Percentiles rank a stretch among this genome's conserved stretches.
These are phyloP conservation scores for Terrapene triunguis DNA, from an alignment of 2,113 vertebrate species.

Conservation along the genomic window DNA sequence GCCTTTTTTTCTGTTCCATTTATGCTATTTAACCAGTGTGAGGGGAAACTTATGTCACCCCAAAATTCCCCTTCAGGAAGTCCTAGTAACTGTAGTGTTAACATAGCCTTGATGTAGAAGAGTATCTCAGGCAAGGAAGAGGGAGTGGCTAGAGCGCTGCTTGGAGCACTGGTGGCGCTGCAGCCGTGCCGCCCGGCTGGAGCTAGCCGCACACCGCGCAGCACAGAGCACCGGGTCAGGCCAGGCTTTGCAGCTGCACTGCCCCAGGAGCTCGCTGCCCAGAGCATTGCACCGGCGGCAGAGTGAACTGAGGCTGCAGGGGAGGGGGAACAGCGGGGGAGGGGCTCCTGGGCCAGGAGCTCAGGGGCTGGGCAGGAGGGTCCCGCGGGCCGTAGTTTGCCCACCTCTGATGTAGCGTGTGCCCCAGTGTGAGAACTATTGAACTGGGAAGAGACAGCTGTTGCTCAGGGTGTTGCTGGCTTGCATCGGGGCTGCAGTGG, in stretches of 20 bases:
- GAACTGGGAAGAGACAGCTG: neutral
- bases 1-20: neutral
- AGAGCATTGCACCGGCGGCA: too few relatives aligned
- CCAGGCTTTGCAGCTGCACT: too few relatives aligned
- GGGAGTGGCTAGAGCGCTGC: neutral
- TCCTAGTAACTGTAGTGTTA: neutral
- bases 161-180: too few relatives aligned
- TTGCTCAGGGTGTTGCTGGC: neutral
- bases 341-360: too few relatives aligned
- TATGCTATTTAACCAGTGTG: neutral
- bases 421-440: neutral
- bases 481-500: neutral
- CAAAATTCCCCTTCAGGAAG: neutral
- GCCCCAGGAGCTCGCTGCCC: too few relatives aligned
- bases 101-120: neutral
- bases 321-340: too few relatives aligned
- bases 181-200: too few relatives aligned
- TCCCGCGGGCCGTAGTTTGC: too few relatives aligned
- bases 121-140: neutral
- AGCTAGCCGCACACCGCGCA: too few relatives aligned
- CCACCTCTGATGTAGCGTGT: neutral
- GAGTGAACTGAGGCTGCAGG: too few relatives aligned
- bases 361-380: too few relatives aligned
- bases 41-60: neutral
- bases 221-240: too few relatives aligned